Percentiles rank a stretch among this genome's conserved stretches.
Conservation (phyloP, 2,888 invertebrate genomes). For the Oithona nana region DNA sequence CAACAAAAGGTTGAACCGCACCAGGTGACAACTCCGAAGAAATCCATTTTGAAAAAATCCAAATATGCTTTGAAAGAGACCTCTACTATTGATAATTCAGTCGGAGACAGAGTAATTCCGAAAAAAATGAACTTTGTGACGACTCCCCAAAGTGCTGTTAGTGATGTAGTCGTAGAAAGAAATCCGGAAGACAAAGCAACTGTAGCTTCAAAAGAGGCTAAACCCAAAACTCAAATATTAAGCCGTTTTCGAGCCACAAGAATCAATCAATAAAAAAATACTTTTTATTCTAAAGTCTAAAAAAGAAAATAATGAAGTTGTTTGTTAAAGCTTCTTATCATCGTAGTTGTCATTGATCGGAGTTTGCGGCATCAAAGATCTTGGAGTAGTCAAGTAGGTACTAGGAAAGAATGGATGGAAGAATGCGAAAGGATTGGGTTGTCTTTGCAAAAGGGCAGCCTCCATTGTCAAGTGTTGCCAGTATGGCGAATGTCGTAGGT, state of each 20-base stretch:
- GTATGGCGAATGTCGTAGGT: background rate
- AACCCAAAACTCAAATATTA: background rate
- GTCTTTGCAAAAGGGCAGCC: background rate
- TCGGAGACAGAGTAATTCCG: background rate
- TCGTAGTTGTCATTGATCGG: no score
- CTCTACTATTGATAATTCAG: background rate
- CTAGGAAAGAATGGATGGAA: background rate
- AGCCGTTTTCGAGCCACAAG: background rate
- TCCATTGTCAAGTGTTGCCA: background rate
- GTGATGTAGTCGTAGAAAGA: background rate
- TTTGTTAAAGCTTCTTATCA: no score
- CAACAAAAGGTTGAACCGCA: background rate
- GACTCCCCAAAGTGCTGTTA: background rate
- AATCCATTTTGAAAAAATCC: background rate
- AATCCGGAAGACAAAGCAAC: no score
- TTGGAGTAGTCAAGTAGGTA: background rate
- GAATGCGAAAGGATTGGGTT: background rate
- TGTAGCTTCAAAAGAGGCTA: no score
- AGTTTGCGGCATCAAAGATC: background rate
- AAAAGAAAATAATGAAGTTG: no score
- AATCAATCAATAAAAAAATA: background rate
- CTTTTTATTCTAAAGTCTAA: no score
- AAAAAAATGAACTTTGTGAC: background rate
- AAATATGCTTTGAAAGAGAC: background rate
- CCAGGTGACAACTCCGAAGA: background rate